These are phyloP conservation scores for Mantis religiosa DNA, from an alignment of 2,888 invertebrate genomes.

Conservation along the genomic window DNA sequence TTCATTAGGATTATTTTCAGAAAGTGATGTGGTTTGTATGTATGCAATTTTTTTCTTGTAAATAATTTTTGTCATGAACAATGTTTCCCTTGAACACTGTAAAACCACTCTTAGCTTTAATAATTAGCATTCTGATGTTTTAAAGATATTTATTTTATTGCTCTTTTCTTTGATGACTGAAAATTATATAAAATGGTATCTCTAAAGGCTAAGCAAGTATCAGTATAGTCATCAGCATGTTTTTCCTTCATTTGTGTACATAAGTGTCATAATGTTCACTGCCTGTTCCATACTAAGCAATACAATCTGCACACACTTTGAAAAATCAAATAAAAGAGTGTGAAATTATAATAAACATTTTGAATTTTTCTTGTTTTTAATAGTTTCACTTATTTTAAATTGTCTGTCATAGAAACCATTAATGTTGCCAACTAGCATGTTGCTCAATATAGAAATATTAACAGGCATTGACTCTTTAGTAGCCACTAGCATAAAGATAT, in stretches of 20 bases:
- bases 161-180: neutral
- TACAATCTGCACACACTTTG: neutral
- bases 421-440: neutral
- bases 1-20: neutral
- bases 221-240: too few relatives aligned
- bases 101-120: neutral
- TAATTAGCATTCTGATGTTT: neutral
- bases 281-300: neutral
- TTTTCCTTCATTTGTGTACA: neutral
- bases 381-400: neutral
- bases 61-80: neutral
- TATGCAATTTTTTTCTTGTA: neutral
- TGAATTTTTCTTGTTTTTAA: neutral
- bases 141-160: neutral
- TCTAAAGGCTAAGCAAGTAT: too few relatives aligned
- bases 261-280: neutral
- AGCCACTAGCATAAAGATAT: neutral
- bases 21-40: neutral
- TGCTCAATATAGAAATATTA: neutral
- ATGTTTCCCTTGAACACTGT: neutral
- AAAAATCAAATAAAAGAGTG: neutral
- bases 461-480: neutral
- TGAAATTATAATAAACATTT: neutral
- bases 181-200: too few relatives aligned
- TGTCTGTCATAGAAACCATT: neutral